Conservation (phyloP, 2,888 invertebrate genomes). For the Hydropsyche betteni region DNA sequence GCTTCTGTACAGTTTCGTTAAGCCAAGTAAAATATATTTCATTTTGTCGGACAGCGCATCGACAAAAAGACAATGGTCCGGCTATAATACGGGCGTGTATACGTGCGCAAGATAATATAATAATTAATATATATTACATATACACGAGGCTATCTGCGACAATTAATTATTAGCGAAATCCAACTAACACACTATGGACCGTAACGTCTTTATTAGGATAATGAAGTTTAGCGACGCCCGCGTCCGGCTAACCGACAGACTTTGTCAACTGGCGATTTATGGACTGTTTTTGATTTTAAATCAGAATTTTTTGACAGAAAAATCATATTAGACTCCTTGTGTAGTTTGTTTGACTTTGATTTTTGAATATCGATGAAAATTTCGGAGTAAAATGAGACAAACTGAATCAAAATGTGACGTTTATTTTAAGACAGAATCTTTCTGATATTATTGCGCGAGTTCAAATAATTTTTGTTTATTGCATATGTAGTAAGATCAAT, state of each 20-base stretch:
- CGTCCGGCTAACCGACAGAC: background rate
- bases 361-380: background rate
- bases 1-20: slow-evolving; percentile 12
- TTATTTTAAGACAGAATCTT: too few relatives aligned
- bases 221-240: slow-evolving; percentile 45
- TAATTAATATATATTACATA: slow-evolving; percentile 44
- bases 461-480: too few relatives aligned
- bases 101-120: slow-evolving; percentile 30
- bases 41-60: slow-evolving; percentile 32
- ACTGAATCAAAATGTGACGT: background rate
- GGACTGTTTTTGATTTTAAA: background rate
- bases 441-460: too few relatives aligned
- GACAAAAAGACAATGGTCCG: slow-evolving; percentile 32
- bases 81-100: background rate
- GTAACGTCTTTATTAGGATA: slow-evolving; percentile 50
- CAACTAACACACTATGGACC: slow-evolving; percentile 38
- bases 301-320: background rate
- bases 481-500: too few relatives aligned
- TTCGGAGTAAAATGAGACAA: background rate
- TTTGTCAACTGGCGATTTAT: background rate
- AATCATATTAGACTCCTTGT: background rate
- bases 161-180: slow-evolving; percentile 48
- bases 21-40: slow-evolving; percentile 31
- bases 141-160: slow-evolving; percentile 44
- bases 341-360: background rate